A percentile compares a stretch with the other conserved stretches of the same genome.
These are phyloP conservation scores for Callinectes sapidus DNA, from an alignment of 2,888 invertebrate species.

Conservation along the genomic window DNA sequence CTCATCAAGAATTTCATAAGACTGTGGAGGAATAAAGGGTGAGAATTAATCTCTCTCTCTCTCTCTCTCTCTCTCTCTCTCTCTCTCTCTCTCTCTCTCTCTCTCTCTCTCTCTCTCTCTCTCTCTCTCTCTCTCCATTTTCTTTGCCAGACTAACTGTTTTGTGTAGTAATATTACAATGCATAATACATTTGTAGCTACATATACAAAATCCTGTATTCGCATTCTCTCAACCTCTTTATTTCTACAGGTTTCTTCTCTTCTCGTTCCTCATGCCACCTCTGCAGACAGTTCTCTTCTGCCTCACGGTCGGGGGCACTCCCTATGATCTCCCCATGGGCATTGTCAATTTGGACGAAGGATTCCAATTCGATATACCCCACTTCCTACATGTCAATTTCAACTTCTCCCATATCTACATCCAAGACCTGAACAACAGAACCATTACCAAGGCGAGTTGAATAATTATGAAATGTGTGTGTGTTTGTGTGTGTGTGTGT, in stretches of 20 bases:
- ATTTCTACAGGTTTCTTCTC: conserved; percentile 73
- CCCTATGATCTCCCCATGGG: conserved; percentile 75
- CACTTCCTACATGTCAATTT: neutral
- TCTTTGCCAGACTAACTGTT: neutral
- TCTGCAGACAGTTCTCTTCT: conserved; percentile 76
- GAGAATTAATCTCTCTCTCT: neutral
- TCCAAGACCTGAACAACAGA: conserved; percentile 37
- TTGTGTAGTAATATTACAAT: no score
- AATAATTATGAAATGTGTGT: neutral
- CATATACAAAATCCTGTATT: neutral
- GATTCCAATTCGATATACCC: neutral
- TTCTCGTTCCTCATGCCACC: conserved; percentile 76
- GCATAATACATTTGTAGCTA: no score
- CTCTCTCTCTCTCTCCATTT: neutral
- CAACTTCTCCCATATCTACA: conserved; percentile 23
- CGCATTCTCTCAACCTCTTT: neutral
- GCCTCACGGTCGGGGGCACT: conserved; percentile 75
- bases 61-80: conserved; percentile 6
- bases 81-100: conserved; percentile 20
- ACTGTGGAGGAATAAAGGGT: conserved; percentile 93
- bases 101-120: conserved; percentile 12
- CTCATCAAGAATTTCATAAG: conserved; percentile 91
- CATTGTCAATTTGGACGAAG: conserved; percentile 75
- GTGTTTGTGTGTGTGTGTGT: neutral
- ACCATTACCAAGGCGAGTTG: conserved; percentile 49